Percentiles rank a stretch among this genome's conserved stretches.
phyloP scores from a whole-genome alignment of 2,113 vertebrate genomes.

The rat (Rattus norvegicus) region GRCr8 NC_086039.1:32522001-32522500 shows the following conservation, averaged over 20 bases:
- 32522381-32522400: neutral
- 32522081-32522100: neutral
- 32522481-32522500: neutral
- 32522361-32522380: neutral
- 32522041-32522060: neutral
- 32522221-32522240: neutral
- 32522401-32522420: conserved; percentile 24
- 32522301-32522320: neutral
- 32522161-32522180: conserved; percentile 13
- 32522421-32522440: neutral
- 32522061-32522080: conserved; percentile 11
- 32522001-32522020: conserved; percentile 37
- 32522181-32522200: conserved; percentile 30
- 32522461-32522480: neutral
- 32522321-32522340: conserved; percentile 37
- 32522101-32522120: neutral
- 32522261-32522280: conserved; percentile 22
- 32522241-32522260: conserved; percentile 26
- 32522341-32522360: conserved; percentile 33
- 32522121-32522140: neutral
- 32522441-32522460: neutral
- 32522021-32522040: neutral
- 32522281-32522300: neutral
- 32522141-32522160: neutral
- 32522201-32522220: conserved; percentile 44